phyloP scores from a whole-genome alignment of 2,888 invertebrate genomes.

The Cosmorhoe ocellata region DNA sequence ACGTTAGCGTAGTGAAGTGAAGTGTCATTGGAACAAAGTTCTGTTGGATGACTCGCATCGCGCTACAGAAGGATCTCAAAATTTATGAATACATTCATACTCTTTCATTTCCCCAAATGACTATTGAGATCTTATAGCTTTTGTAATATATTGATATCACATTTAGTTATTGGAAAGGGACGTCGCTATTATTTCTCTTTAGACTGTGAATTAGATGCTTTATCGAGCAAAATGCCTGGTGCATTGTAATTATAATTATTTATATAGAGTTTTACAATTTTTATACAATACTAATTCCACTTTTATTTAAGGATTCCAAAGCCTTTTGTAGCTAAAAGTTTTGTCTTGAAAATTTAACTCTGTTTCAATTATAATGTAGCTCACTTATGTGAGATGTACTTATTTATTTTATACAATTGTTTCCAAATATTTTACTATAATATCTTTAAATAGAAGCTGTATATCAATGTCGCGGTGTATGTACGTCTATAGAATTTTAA shows the following conservation, averaged over 20 bases:
- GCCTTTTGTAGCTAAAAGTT: conserved; percentile 39
- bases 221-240: conserved; percentile 60
- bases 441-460: conserved; percentile 34
- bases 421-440: conserved; percentile 42
- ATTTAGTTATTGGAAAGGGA: conserved; percentile 54
- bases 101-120: conserved; percentile 38
- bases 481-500: conserved; percentile 33
- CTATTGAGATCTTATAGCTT: conserved; percentile 50
- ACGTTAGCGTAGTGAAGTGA: conserved; percentile 69
- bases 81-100: conserved; percentile 43
- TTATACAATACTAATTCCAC: conserved; percentile 61
- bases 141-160: conserved; percentile 54
- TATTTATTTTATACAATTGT: conserved; percentile 53
- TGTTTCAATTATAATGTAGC: conserved; percentile 50
- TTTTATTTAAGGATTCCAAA: conserved; percentile 51
- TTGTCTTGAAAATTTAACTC: conserved; percentile 30
- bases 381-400: conserved; percentile 65
- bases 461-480: conserved; percentile 35
- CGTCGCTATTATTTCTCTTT: conserved; percentile 60
- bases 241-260: conserved; percentile 68
- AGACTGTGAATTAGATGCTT: conserved; percentile 68
- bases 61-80: conserved; percentile 65
- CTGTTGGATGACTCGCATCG: conserved; percentile 55
- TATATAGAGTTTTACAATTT: conserved; percentile 56
- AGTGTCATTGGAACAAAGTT: conserved; percentile 63